phyloP scores from a whole-genome alignment of 1,140 invertebrate genomes.

The Chlorops oryzae region DNA sequence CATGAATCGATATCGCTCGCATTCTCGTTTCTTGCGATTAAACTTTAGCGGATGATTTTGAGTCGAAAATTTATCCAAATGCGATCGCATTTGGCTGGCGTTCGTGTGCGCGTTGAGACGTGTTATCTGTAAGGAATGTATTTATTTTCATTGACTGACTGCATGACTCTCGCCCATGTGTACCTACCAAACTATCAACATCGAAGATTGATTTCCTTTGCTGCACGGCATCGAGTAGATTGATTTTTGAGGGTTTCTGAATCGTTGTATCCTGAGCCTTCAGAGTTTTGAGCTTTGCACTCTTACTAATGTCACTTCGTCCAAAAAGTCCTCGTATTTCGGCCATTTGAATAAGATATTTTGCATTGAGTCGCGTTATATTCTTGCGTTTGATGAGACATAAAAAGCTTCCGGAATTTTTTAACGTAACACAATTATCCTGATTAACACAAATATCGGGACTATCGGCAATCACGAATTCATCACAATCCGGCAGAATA shows the following conservation, averaged over 20 bases:
- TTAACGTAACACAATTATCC: conserved; percentile 46
- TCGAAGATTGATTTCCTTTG: neutral
- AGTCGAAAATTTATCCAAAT: too few species aligned
- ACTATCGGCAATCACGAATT: conserved; percentile 58
- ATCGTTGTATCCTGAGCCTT: neutral
- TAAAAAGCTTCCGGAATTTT: conserved; percentile 58
- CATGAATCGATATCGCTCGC: too few species aligned
- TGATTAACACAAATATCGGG: conserved; percentile 53
- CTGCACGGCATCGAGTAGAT: neutral
- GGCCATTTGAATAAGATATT: conserved; percentile 73
- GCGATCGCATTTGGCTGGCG: too few species aligned
- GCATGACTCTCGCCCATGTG: too few species aligned
- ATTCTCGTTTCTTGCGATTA: too few species aligned
- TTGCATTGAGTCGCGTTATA: conserved; percentile 66
- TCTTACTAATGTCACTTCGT: conserved; percentile 19
- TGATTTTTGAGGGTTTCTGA: neutral
- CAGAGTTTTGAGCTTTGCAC: neutral
- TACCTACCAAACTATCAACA: neutral
- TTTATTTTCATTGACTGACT: too few species aligned
- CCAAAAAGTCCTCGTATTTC: conserved; percentile 70
- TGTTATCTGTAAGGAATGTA: too few species aligned
- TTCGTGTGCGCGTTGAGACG: too few species aligned
- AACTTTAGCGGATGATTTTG: too few species aligned
- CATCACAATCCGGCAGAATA: conserved; percentile 59
- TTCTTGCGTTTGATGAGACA: conserved; percentile 66